A percentile compares a stretch with the other conserved stretches of the same genome.
phyloP scores from a whole-genome alignment of 2,113 vertebrate species.

The Parus major region DNA sequence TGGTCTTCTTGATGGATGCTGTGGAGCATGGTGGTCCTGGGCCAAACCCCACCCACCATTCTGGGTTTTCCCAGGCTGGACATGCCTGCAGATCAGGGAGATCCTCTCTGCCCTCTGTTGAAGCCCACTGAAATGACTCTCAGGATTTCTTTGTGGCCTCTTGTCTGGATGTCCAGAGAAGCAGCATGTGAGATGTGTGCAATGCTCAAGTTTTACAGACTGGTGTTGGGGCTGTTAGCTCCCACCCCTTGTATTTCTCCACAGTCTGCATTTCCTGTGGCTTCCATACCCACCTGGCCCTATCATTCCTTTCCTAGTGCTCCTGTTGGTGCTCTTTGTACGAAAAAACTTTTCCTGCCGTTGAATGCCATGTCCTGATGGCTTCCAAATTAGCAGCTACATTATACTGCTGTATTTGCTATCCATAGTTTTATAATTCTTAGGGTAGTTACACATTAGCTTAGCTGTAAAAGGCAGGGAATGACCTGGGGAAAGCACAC shows the following conservation, averaged over 20 bases:
- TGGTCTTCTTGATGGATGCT: accelerated
- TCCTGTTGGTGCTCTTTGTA: not conserved
- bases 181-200: accelerated
- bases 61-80: not conserved
- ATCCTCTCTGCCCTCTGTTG: not conserved
- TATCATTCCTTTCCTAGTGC: not conserved
- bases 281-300: not conserved
- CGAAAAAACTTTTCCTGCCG: not conserved
- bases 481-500: not conserved
- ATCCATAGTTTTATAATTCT: not conserved
- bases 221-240: accelerated
- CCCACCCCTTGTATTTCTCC: not conserved
- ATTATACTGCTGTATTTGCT: not conserved
- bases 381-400: not conserved
- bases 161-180: not conserved
- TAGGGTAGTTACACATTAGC: not conserved
- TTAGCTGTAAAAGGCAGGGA: not conserved
- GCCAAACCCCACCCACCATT: not conserved
- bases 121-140: not conserved
- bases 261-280: not conserved
- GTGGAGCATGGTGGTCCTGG: accelerated
- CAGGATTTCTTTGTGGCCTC: not conserved
- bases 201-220: accelerated
- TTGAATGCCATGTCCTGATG: not conserved
- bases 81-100: not conserved